phyloP scores from a whole-genome alignment of 1,140 invertebrate species.

The Aphis gossypii region DNA sequence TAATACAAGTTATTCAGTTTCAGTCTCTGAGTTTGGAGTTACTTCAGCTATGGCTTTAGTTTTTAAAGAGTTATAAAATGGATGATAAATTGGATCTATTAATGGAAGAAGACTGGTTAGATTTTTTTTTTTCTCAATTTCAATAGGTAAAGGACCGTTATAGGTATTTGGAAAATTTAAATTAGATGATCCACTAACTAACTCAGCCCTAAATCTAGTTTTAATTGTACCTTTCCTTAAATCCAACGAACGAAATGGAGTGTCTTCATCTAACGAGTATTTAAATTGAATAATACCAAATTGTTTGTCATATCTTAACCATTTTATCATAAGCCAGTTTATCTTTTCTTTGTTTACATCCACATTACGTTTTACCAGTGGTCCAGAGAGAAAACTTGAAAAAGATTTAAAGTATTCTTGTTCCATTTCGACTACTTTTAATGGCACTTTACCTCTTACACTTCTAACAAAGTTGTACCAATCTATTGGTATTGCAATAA shows the following conservation, averaged over 20 bases:
- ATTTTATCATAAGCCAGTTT: not conserved
- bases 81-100: not conserved
- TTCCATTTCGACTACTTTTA: slow-evolving; percentile 16
- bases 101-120: not conserved
- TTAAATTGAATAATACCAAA: not conserved
- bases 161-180: too few relatives aligned
- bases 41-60: not conserved
- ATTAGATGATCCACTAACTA: too few relatives aligned
- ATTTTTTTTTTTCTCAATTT: too few relatives aligned
- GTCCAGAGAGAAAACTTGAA: not conserved
- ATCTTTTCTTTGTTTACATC: not conserved
- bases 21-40: too few relatives aligned
- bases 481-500: slow-evolving; percentile 10
- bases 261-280: not conserved
- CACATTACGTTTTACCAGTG: not conserved
- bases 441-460: not conserved
- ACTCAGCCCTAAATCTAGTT: too few relatives aligned
- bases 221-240: not conserved
- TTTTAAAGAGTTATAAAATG: not conserved
- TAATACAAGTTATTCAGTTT: too few relatives aligned
- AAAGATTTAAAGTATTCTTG: not conserved
- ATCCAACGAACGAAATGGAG: not conserved
- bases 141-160: too few relatives aligned
- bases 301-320: not conserved
- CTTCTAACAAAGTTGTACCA: slow-evolving; percentile 43